phyloP scores from a whole-genome alignment of 2,113 vertebrate genomes.

The Numenius arquata region DNA sequence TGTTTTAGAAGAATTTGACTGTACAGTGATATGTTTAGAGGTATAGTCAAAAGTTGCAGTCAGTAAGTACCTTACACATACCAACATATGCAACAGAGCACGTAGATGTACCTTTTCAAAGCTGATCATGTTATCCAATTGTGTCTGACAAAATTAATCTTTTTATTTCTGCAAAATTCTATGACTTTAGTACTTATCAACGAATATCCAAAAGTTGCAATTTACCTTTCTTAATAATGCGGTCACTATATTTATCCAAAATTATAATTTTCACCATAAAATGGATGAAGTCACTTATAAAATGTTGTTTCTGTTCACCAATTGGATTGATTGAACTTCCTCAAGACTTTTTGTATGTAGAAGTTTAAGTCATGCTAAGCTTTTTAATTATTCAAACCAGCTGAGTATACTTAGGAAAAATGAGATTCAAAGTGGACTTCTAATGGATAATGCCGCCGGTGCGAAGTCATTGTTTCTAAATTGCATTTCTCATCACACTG shows the following conservation, averaged over 20 bases:
- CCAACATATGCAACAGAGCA: not conserved
- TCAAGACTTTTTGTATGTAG: rapidly evolving
- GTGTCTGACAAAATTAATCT: not conserved
- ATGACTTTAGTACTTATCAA: not conserved
- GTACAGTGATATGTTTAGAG: not conserved
- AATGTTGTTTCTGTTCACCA: not conserved
- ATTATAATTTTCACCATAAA: not conserved
- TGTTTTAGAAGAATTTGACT: not conserved
- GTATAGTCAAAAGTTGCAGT: not conserved
- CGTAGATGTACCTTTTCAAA: not conserved
- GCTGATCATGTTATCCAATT: not conserved
- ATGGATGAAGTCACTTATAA: not conserved
- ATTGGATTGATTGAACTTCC: not conserved
- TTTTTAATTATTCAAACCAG: constrained; percentile 25
- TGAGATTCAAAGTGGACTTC: not conserved
- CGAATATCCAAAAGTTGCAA: not conserved
- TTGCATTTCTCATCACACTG: not conserved
- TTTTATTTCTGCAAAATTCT: not conserved
- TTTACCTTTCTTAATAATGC: not conserved
- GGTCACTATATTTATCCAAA: not conserved
- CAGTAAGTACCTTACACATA: not conserved
- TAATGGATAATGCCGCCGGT: not conserved
- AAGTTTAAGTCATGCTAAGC: not conserved
- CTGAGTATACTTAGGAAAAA: not conserved
- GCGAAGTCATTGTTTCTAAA: not conserved